Evolutionary conservation across 64 coral and sea anemone genomes (phyloP).

Genomic region (Actinia equina): DNA sequence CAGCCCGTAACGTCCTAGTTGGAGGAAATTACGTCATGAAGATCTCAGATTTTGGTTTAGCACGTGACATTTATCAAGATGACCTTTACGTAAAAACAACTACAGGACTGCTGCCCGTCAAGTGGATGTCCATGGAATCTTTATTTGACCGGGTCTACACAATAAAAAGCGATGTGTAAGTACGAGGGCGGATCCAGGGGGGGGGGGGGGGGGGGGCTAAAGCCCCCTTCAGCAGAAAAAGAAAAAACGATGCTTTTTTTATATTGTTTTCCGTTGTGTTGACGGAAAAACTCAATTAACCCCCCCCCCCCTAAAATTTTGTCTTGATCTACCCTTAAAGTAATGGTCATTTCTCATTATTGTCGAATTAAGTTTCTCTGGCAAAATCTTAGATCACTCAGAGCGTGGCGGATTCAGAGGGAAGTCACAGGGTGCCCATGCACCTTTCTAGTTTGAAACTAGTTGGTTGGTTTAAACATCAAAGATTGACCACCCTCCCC

Average conservation of each 20-base stretch:
- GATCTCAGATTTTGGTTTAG: conserved; percentile 81
- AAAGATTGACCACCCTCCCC: too few species aligned
- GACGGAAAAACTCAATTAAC: too few species aligned
- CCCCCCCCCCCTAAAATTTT: too few species aligned
- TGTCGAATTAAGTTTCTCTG: not conserved
- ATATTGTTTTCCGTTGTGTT: too few species aligned
- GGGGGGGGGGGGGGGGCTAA: too few species aligned
- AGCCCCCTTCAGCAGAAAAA: too few species aligned
- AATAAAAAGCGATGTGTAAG: conserved; percentile 85
- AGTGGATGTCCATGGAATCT: conserved; percentile 88
- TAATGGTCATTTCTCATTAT: not conserved
- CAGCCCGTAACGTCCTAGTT: conserved; percentile 72
- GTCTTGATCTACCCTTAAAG: too few species aligned
- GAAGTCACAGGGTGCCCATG: too few species aligned
- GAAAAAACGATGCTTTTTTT: too few species aligned
- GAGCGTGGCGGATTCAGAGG: not conserved
- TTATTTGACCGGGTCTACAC: conserved; percentile 66
- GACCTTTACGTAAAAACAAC: conserved; percentile 66
- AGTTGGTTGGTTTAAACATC: too few species aligned
- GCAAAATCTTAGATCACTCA: not conserved
- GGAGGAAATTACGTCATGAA: conserved; percentile 76
- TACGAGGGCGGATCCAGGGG: too few species aligned
- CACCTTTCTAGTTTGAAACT: too few species aligned
- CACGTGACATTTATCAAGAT: conserved; percentile 63
- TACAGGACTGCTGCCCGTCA: conserved; percentile 60